Evolutionary conservation across 1,140 invertebrate species (phyloP).

Genomic region (Lethrus apterus): DNA sequence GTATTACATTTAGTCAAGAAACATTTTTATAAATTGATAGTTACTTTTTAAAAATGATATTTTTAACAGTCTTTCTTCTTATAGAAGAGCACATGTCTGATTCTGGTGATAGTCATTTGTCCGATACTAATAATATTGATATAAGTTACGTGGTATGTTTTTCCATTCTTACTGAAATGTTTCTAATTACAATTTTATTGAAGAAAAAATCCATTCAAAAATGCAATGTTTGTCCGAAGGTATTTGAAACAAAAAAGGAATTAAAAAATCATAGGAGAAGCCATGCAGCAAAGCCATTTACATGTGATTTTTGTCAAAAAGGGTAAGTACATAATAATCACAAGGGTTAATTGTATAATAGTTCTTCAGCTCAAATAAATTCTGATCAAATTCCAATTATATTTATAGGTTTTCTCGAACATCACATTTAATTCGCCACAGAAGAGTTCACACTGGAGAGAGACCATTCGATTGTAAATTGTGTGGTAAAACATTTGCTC

Average conservation of each 20-base stretch:
- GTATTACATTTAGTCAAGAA: too few species aligned
- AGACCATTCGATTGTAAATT: conserved; percentile 49
- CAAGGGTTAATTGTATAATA: neutral
- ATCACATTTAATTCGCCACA: conserved; percentile 68
- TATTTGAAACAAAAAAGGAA: conserved; percentile 3
- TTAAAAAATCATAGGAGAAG: conserved; percentile 8
- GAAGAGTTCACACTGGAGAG: conserved; percentile 55
- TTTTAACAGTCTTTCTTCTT: too few species aligned
- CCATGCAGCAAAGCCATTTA: conserved; percentile 28
- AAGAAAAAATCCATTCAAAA: neutral
- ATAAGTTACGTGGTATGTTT: neutral
- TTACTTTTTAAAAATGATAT: too few species aligned
- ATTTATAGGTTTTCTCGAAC: conserved; percentile 49
- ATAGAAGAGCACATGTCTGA: conserved; percentile 5
- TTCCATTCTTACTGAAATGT: neutral
- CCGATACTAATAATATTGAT: neutral
- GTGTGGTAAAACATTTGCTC: conserved; percentile 61
- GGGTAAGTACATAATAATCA: conserved; percentile 19
- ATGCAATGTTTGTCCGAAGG: neutral
- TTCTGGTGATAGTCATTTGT: conserved; percentile 5
- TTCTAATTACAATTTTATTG: neutral
- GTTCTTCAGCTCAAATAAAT: neutral
- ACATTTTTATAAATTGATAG: too few species aligned
- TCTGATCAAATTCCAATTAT: too few species aligned
- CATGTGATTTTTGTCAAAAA: conserved; percentile 32